Percentiles rank a stretch among this genome's conserved stretches.
Evolutionary conservation across 2,113 vertebrate species (phyloP).

Genomic region (Corythoichthys intestinalis): DNA sequence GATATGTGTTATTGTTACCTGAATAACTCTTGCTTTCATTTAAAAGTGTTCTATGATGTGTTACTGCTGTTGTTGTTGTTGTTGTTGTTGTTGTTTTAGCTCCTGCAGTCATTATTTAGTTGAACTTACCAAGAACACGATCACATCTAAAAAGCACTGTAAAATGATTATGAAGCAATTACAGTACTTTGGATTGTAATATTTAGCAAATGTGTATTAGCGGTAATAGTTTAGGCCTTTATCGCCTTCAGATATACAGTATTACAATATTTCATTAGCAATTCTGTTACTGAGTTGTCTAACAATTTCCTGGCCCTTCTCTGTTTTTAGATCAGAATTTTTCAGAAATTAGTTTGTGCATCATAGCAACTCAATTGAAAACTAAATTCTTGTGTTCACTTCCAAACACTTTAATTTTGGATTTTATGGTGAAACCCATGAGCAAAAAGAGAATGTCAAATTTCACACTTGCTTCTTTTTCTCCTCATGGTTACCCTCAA

Average conservation of each 20-base stretch:
- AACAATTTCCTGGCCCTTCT: not conserved
- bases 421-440: not conserved
- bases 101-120: not conserved
- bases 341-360: not conserved
- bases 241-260: not conserved
- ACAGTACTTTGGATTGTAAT: not conserved
- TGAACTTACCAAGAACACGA: not conserved
- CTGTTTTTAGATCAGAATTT: constrained; percentile 4
- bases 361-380: not conserved
- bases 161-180: not conserved
- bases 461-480: not conserved
- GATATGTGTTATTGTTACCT: constrained; percentile 8
- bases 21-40: not conserved
- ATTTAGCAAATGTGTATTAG: too few species aligned
- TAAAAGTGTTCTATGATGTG: not conserved
- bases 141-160: not conserved
- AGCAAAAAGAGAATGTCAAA: not conserved
- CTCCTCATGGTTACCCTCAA: not conserved
- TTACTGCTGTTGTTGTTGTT: constrained; percentile 14
- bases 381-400: not conserved
- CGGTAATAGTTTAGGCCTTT: not conserved
- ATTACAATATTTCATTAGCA: not conserved
- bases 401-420: not conserved
- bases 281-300: not conserved
- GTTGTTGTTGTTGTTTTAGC: not conserved